Percentiles rank a stretch among this genome's conserved stretches.
phyloP scores from a whole-genome alignment of 2,113 vertebrate genomes.

The Syrrhaptes paradoxus region DNA sequence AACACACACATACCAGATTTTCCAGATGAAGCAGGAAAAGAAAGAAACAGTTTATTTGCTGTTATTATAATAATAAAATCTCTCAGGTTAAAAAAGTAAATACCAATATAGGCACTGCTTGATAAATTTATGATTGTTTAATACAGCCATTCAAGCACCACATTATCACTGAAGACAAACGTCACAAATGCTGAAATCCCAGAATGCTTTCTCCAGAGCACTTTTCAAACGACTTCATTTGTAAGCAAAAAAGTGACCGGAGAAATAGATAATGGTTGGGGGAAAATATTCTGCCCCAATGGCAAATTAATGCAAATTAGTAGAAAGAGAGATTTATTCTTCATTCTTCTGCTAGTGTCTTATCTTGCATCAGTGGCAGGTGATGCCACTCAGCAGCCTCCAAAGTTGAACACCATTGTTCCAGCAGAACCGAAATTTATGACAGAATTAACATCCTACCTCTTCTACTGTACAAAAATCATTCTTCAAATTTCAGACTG shows the following conservation, averaged over 20 bases:
- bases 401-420: background rate
- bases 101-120: fast-evolving
- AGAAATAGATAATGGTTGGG: fast-evolving
- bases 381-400: background rate
- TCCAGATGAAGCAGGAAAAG: background rate
- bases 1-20: background rate
- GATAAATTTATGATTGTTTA: background rate
- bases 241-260: background rate
- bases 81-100: background rate
- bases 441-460: background rate
- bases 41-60: background rate
- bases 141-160: background rate
- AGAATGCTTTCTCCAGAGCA: background rate
- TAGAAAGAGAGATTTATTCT: background rate
- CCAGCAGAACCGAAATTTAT: background rate
- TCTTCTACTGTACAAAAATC: background rate
- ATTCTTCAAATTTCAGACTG: background rate
- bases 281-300: background rate
- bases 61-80: background rate
- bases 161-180: background rate
- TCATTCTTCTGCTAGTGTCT: background rate
- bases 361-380: background rate
- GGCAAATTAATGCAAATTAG: background rate
- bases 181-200: background rate
- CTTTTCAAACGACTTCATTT: background rate